Evolutionary conservation across 2,797 vertebrate species (phyloP).

Genomic region (Steatocranus sp.): DNA sequence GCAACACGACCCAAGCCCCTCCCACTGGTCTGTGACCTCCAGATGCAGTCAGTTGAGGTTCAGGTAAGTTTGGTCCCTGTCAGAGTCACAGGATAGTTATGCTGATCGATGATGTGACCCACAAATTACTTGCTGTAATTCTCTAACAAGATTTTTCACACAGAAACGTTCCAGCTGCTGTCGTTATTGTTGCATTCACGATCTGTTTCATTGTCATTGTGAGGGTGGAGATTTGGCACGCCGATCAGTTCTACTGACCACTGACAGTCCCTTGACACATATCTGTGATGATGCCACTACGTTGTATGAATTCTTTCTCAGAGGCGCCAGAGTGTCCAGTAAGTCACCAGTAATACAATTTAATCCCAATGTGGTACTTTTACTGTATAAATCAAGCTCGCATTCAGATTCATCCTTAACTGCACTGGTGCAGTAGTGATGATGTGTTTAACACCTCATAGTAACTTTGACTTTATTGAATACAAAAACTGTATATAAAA

Average conservation of each 20-base stretch:
- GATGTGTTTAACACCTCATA: not conserved
- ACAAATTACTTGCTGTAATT: not conserved
- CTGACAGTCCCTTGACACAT: constrained; percentile 57
- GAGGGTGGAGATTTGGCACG: constrained; percentile 81
- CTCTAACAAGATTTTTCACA: not conserved
- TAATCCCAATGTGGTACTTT: not conserved
- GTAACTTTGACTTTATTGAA: not conserved
- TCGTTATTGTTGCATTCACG: not conserved
- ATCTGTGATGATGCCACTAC: constrained; percentile 85
- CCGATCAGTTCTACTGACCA: constrained; percentile 69
- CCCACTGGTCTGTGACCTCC: constrained; percentile 81
- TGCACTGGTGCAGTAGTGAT: not conserved
- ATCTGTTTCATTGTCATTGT: not conserved
- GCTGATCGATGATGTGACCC: not conserved
- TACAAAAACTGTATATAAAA: not conserved
- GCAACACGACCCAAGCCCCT: constrained; percentile 84
- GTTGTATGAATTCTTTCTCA: constrained; percentile 83
- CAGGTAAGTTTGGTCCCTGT: constrained; percentile 68
- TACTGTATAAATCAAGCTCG: not conserved
- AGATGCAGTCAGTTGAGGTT: constrained; percentile 86
- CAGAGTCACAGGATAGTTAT: not conserved
- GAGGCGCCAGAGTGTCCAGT: constrained; percentile 86
- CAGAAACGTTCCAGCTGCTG: not conserved
- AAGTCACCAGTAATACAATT: constrained; percentile 50
- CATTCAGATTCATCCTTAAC: not conserved